Conservation (phyloP, 2,888 invertebrate species). For the Polydrusus cervinus region DNA sequence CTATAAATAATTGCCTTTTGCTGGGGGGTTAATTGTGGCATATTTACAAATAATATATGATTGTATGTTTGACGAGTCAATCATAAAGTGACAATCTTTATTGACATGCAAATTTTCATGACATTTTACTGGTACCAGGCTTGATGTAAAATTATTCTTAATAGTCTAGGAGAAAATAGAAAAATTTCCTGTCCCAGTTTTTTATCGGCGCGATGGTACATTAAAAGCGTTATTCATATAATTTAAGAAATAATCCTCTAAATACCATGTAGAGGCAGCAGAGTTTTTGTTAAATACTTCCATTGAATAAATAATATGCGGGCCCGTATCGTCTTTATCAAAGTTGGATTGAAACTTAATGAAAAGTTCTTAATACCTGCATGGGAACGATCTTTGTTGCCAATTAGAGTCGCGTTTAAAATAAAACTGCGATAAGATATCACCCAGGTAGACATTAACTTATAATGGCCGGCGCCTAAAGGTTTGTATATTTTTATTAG, state of each 20-base stretch:
- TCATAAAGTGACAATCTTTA: no score
- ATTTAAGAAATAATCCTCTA: neutral
- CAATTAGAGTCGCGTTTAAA: neutral
- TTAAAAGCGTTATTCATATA: no score
- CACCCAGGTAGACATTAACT: neutral
- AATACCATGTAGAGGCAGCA: neutral
- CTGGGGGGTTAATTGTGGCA: no score
- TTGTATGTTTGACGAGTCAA: no score
- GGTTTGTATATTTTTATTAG: neutral
- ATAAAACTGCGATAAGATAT: neutral
- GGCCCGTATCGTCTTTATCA: conserved; percentile 8
- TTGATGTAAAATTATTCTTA: no score
- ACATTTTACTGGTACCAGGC: no score
- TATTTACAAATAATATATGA: no score
- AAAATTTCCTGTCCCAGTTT: no score
- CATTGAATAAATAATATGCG: neutral
- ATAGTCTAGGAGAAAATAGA: no score
- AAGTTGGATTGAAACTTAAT: neutral
- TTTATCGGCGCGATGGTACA: no score
- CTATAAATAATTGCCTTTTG: no score
- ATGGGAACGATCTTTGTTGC: neutral
- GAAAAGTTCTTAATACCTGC: neutral
- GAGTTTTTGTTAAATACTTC: neutral
- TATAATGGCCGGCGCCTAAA: neutral
- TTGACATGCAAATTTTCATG: no score